Base-by-base conservation (phyloP, 64 coral and sea anemone species). In the Pachyseris speciosa region DNA sequence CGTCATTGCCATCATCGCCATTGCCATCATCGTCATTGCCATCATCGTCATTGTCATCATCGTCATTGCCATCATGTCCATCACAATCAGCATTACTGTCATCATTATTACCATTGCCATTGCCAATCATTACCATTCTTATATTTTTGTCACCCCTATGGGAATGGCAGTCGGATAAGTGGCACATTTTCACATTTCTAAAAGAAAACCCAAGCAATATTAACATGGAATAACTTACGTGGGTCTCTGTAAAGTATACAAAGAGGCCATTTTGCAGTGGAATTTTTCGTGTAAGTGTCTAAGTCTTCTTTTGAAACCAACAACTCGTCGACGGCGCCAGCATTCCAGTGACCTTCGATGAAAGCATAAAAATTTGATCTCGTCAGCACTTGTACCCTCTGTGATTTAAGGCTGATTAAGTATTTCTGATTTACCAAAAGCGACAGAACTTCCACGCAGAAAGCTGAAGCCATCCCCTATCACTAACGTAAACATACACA, bases 241-340 rank as follows among this genome's bases (percentile, higher is more conserved):
- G 63, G 65, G 67, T 78, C 49, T 90, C 77, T 80, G 37, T 71
- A 90, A 52, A 80, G 27, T 2, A 90, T 63, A 58, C 88, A 90
- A 19, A 90, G n/a, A 17, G 88, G 88, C 74, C 74, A 78, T 28
- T 80, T 50, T 37, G 45, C 39, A 28, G 51, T n/a, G 51, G 19
- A 8, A 37, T 63, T 63, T 58, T 61, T 81, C 33, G 33, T 7
- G 19, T 26, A 19, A 38, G 8, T 81, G 25, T 81, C 53, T 2
- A 81, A 34, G 0, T 59, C 77, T 5, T 61, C 77, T 63, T 81
- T 81, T 4, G 77, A 81, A 38, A 61, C 34, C 16, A 81, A 39
- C 34, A 81, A 24, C 8, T 81, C 77, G 29, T 39, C 15, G 7
- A 81, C 36, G 7, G 20, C 19, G 6, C 32, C n/a, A 25, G 13